Percentiles rank a stretch among this genome's conserved stretches.
phyloP scores from a whole-genome alignment of 1,140 invertebrate genomes.

The Lordiphosa collinella region DNA sequence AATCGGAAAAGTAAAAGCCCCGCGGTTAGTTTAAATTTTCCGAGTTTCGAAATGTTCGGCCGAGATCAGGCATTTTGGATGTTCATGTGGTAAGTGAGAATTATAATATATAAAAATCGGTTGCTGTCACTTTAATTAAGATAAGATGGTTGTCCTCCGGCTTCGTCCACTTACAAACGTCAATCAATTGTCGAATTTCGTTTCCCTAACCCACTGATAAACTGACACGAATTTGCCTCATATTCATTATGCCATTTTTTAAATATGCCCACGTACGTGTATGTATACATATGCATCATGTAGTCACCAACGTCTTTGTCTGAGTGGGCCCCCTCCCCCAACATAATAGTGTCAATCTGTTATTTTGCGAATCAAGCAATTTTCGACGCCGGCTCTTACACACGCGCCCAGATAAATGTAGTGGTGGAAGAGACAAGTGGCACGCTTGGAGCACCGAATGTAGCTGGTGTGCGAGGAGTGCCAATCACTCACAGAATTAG shows the following conservation, averaged over 20 bases:
- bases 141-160: not conserved
- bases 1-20: not conserved
- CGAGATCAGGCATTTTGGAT: not conserved
- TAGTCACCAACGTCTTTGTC: constrained; percentile 10
- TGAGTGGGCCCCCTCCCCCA: not conserved
- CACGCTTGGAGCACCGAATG: constrained; percentile 1
- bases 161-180: constrained; percentile 6
- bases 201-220: too few species aligned
- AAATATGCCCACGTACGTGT: not conserved
- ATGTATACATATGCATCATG: not conserved
- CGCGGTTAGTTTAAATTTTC: not conserved
- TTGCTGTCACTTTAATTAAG: not conserved
- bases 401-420: constrained; percentile 7
- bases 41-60: not conserved
- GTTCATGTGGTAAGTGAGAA: not conserved
- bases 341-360: constrained; percentile 17
- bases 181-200: not conserved
- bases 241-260: constrained; percentile 4
- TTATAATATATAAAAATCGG: too few species aligned
- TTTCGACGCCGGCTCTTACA: constrained; percentile 25
- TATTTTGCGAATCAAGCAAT: constrained; percentile 52
- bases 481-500: too few species aligned
- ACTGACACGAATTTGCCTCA: not conserved
- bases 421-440: constrained; percentile 1
- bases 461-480: not conserved